These are phyloP conservation scores for Loxodonta africana DNA, from an alignment of 2,113 vertebrate genomes.

Conservation along the genomic window DNA sequence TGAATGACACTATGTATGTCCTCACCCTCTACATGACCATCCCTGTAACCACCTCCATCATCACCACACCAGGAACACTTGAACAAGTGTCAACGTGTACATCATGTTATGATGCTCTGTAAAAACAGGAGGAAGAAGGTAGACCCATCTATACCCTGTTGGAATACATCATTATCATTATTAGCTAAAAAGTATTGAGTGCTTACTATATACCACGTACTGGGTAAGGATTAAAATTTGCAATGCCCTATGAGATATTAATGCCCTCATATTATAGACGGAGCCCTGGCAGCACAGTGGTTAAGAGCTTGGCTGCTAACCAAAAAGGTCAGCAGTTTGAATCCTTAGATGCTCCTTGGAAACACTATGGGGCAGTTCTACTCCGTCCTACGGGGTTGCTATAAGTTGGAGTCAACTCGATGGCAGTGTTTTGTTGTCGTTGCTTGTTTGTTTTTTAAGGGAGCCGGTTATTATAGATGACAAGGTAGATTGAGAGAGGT, in stretches of 20 bases:
- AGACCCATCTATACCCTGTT: not conserved
- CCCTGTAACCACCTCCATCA: not conserved
- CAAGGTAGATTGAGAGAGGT: not conserved
- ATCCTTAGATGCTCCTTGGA: no score
- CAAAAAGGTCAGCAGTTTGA: no score
- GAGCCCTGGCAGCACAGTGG: no score
- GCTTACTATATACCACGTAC: not conserved
- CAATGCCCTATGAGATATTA: not conserved
- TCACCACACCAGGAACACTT: not conserved
- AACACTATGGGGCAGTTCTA: no score
- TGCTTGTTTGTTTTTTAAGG: no score
- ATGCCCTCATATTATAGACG: no score
- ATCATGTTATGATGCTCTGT: not conserved
- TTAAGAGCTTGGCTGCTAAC: no score
- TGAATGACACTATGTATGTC: not conserved
- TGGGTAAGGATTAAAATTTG: not conserved
- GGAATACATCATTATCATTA: not conserved
- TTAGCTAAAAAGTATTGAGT: not conserved
- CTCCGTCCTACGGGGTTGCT: no score
- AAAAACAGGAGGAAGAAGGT: not conserved
- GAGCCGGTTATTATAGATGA: not conserved
- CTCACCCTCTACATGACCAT: not conserved
- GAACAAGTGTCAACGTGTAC: no score
- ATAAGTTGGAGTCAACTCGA: no score
- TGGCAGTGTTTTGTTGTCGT: no score